Evolutionary conservation across 2,888 invertebrate species (phyloP).

Genomic region (Mimachlamys varia): DNA sequence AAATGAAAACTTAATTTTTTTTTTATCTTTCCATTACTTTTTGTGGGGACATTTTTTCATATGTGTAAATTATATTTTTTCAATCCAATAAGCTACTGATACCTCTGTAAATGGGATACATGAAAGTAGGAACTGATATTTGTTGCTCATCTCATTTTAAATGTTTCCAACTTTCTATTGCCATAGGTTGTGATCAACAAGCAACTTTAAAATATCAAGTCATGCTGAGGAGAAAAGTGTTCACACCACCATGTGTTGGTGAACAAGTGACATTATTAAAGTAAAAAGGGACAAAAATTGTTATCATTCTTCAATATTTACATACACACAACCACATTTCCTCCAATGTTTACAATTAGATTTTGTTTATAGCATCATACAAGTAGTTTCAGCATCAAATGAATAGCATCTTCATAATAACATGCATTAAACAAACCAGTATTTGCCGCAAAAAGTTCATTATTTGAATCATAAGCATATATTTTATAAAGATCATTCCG

Average conservation of each 20-base stretch:
- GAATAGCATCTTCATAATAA: background rate
- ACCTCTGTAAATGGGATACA: too few relatives aligned
- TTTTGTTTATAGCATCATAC: background rate
- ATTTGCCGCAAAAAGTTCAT: background rate
- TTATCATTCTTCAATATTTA: background rate
- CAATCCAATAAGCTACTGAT: too few relatives aligned
- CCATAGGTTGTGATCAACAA: background rate
- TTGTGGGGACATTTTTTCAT: too few relatives aligned
- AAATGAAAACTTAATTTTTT: too few relatives aligned
- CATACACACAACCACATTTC: background rate
- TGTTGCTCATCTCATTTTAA: too few relatives aligned
- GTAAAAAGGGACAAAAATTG: background rate
- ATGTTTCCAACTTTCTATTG: background rate
- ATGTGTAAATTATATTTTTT: too few relatives aligned
- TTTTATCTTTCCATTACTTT: too few relatives aligned
- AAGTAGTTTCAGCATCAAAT: background rate
- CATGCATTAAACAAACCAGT: constrained; percentile 14
- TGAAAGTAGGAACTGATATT: too few relatives aligned
- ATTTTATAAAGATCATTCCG: constrained; percentile 6
- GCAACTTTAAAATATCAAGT: background rate
- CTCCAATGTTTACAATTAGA: background rate
- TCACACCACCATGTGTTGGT: constrained; percentile 5
- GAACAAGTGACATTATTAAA: background rate
- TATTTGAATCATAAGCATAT: background rate
- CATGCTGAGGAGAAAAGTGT: background rate